Conservation (phyloP, 1,140 invertebrate species). For the Acyrthosiphon pisum region DNA sequence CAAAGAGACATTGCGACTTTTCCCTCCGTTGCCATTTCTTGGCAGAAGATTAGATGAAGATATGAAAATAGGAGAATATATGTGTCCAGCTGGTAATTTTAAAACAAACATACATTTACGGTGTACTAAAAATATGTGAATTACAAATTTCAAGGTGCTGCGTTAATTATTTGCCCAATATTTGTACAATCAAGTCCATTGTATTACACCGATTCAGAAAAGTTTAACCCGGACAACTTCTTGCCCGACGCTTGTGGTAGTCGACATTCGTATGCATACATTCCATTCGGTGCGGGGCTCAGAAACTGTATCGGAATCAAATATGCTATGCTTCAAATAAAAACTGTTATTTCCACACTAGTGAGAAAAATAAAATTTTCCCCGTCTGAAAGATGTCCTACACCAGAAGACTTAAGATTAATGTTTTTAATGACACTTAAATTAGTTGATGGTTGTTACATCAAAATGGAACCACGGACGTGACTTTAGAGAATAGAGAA, state of each 20-base stretch:
- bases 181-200: conserved; percentile 67
- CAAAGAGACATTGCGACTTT: conserved; percentile 70
- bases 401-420: background rate
- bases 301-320: conserved; percentile 69
- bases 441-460: conserved; percentile 20
- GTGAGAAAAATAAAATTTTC: conserved; percentile 61
- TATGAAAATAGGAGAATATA: conserved; percentile 59
- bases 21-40: conserved; percentile 69
- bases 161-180: background rate
- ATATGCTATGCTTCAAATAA: conserved; percentile 67
- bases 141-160: background rate
- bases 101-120: background rate
- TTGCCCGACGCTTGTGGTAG: conserved; percentile 68
- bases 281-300: conserved; percentile 70
- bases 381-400: conserved; percentile 43
- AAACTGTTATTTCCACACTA: conserved; percentile 65
- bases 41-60: conserved; percentile 65
- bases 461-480: background rate
- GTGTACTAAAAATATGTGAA: background rate
- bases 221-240: conserved; percentile 64
- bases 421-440: conserved; percentile 33
- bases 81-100: conserved; percentile 36
- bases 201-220: conserved; percentile 64
- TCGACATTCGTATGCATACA: conserved; percentile 65
- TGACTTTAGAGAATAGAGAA: background rate